phyloP scores from a whole-genome alignment of 2,888 invertebrate species.

The Arctia plantaginis region DNA sequence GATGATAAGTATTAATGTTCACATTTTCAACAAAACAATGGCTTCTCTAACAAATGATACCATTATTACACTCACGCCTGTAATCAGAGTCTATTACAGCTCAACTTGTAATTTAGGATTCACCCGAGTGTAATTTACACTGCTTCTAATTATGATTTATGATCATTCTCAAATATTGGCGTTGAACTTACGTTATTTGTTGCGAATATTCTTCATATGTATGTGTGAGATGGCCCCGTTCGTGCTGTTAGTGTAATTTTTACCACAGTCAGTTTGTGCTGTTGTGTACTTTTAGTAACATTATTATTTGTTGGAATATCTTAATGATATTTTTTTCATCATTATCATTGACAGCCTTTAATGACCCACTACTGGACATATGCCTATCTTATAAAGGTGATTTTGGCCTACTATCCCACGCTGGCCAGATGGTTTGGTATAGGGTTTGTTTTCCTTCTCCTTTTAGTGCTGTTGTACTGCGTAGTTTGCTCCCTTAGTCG shows the following conservation, averaged over 20 bases:
- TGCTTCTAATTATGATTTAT: conserved; percentile 18
- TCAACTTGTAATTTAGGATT: conserved; percentile 27
- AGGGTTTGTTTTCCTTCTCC: no score
- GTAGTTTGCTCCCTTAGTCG: no score
- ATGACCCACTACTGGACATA: no score
- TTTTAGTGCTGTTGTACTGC: no score
- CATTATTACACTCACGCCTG: conserved; percentile 28
- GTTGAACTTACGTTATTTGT: conserved; percentile 5
- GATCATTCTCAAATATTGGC: conserved; percentile 5
- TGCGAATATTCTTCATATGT: not conserved
- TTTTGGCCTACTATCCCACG: no score
- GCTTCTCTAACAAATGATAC: conserved; percentile 29
- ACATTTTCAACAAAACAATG: conserved; percentile 23
- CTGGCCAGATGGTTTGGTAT: no score
- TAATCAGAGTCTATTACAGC: conserved; percentile 36
- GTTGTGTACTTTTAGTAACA: not conserved
- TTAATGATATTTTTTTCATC: no score
- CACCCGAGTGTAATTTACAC: conserved; percentile 16
- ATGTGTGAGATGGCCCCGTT: not conserved
- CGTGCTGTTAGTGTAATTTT: not conserved
- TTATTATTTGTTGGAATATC: not conserved
- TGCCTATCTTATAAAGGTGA: no score
- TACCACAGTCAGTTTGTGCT: not conserved
- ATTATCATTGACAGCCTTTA: no score
- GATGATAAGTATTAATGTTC: conserved; percentile 17